Evolutionary conservation across 1,140 invertebrate genomes (phyloP).

Genomic region (Drosophila pseudoananassae): DNA sequence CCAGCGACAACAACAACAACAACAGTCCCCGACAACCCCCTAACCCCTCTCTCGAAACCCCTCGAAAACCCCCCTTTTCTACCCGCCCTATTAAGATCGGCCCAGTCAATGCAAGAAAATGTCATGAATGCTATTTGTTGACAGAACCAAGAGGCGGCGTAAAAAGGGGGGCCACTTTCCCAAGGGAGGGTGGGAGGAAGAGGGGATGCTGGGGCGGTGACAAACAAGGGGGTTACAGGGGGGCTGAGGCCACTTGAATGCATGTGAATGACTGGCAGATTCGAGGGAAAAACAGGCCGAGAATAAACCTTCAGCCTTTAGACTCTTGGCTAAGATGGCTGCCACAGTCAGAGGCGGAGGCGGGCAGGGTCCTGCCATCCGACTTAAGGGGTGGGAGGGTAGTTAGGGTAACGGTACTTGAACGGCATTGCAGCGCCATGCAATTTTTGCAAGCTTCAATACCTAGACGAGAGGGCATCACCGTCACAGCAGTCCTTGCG

Average conservation of each 20-base stretch:
- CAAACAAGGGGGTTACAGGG: not conserved
- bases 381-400: not conserved
- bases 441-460: conserved; percentile 82
- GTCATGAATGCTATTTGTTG: conserved; percentile 77
- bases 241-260: conserved; percentile 58
- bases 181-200: not conserved
- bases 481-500: not conserved
- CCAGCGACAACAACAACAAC: conserved; percentile 58
- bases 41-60: not conserved
- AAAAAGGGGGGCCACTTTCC: not conserved
- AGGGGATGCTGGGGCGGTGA: not conserved
- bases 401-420: conserved; percentile 42
- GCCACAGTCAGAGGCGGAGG: conserved; percentile 7
- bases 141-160: conserved; percentile 12
- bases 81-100: conserved; percentile 27
- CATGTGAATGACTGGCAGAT: conserved; percentile 70
- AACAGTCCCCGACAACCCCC: conserved; percentile 19
- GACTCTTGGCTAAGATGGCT: conserved; percentile 74
- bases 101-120: conserved; percentile 77
- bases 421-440: conserved; percentile 76
- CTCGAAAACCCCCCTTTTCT: not conserved
- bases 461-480: conserved; percentile 56
- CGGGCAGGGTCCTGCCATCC: not conserved
- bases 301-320: conserved; percentile 13
- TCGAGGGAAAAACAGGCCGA: conserved; percentile 3